Evolutionary conservation across 2,888 invertebrate genomes (phyloP), one percentile per base, ranked within the genome.

Genomic region (Epirrhoe tristata): DNA sequence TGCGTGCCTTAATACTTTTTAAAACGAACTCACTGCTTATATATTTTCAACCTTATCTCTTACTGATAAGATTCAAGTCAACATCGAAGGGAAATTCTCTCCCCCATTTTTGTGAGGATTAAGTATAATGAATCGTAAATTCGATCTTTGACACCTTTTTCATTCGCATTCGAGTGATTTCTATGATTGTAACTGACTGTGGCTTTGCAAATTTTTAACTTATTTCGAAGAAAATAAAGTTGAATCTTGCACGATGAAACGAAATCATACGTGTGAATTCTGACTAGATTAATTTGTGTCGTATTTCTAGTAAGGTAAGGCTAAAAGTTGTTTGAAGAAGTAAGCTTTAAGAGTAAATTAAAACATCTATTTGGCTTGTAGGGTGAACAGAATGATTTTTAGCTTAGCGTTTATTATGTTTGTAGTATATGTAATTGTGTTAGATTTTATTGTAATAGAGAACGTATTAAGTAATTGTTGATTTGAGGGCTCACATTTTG

Each of bases 141-240:
- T 92, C 91, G 92, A 93, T 93, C 93, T 93, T 92, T 93, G 92
- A 92, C 93, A 93, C 93, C 93, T 93, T 91, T 93, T 91, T 90
- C 91, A 91, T 92, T 93, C 90, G 86, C 87, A 85, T 86, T 86
- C 84, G 85, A 88, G 85, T 87, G 87, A 88, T 90, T 91, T 90
- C 87, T 88, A 84, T 87, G 84, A 88, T 86, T 89, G 86, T 86
- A 78, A 79, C 76, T 69, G 69, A 58, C 68, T 17, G 36, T 46
- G n/a, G 52, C 16, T 12, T 24, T 50, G 14, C 39, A 5, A 70
- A 56, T 66, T 51, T 60, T 16, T 6, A 10, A 36, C 51, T 4
- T 70, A 70, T 50, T 32, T 8, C 5, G n/a, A 24, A 31, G 8
- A 0, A 4, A 0, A n/a, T 62, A 70, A 14, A 46, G 67, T 58